A percentile compares a stretch with the other conserved stretches of the same genome.
Evolutionary conservation across 1,140 invertebrate genomes (phyloP).

Genomic region (Halictus rubicundus): DNA sequence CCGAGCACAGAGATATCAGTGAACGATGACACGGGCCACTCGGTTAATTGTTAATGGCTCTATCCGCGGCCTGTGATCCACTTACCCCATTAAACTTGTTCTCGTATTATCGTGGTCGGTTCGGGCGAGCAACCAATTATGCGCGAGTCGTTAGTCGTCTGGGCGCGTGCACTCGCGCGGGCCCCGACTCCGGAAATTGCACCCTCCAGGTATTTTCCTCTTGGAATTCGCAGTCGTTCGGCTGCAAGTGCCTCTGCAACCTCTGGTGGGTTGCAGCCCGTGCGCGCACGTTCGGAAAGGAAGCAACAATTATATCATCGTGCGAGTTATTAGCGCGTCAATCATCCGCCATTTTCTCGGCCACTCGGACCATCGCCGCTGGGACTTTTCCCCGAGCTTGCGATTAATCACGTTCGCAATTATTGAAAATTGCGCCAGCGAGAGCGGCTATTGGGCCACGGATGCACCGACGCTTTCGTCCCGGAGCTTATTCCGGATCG

Average conservation of each 20-base stretch:
- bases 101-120: constrained; percentile 52
- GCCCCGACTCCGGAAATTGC: constrained; percentile 39
- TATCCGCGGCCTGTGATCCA: constrained; percentile 64
- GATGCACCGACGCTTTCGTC: neutral
- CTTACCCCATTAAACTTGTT: constrained; percentile 65
- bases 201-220: constrained; percentile 35
- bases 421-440: constrained; percentile 22
- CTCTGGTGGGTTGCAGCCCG: neutral
- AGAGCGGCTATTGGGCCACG: neutral
- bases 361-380: neutral
- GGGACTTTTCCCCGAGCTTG: neutral
- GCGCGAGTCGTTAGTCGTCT: constrained; percentile 50
- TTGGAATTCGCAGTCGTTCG: neutral
- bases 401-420: constrained; percentile 47
- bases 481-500: neutral
- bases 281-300: neutral
- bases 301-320: constrained; percentile 36
- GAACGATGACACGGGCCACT: constrained; percentile 35
- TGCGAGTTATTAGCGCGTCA: constrained; percentile 35
- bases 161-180: constrained; percentile 3
- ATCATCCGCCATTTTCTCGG: constrained; percentile 16
- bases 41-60: constrained; percentile 61
- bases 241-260: too few species aligned
- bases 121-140: constrained; percentile 50
- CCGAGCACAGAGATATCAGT: constrained; percentile 3